Conservation (phyloP, 2,888 invertebrate species). For the Andrena fulva region DNA sequence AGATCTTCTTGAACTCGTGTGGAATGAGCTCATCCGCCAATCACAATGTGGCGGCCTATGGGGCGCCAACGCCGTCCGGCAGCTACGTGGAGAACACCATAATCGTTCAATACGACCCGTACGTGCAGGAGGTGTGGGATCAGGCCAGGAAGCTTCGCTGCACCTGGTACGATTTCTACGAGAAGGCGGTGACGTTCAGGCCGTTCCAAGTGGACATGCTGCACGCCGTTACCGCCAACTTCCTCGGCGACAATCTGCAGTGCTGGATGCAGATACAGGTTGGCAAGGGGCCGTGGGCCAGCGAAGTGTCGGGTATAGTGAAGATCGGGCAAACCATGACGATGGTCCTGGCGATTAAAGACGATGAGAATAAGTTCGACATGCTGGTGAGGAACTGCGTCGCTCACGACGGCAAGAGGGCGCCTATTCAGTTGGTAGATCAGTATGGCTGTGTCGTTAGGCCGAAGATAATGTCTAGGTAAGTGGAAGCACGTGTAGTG, state of each 20-base stretch:
- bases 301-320: constrained; percentile 97
- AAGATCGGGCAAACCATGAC: constrained; percentile 99
- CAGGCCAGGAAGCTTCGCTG: constrained; percentile 96
- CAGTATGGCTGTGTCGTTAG: constrained; percentile 97
- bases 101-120: constrained; percentile 97
- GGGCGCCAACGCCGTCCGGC: constrained; percentile 95
- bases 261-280: constrained; percentile 99
- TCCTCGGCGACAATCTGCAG: constrained; percentile 97
- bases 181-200: constrained; percentile 96
- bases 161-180: constrained; percentile 98
- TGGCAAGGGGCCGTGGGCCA: constrained; percentile 98
- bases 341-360: constrained; percentile 97
- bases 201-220: constrained; percentile 98
- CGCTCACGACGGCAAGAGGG: constrained; percentile 96
- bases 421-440: constrained; percentile 96
- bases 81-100: constrained; percentile 98
- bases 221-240: constrained; percentile 97
- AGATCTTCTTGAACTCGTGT: constrained; percentile 96
- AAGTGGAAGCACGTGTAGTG: constrained; percentile 8
- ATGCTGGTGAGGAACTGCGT: constrained; percentile 98
- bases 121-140: constrained; percentile 98
- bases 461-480: constrained; percentile 95
- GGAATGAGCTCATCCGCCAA: constrained; percentile 97
- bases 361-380: constrained; percentile 98
- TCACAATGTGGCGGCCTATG: constrained; percentile 93